Base-by-base conservation (phyloP, 2,888 invertebrate species). In the Lasius fuliginosus region DNA sequence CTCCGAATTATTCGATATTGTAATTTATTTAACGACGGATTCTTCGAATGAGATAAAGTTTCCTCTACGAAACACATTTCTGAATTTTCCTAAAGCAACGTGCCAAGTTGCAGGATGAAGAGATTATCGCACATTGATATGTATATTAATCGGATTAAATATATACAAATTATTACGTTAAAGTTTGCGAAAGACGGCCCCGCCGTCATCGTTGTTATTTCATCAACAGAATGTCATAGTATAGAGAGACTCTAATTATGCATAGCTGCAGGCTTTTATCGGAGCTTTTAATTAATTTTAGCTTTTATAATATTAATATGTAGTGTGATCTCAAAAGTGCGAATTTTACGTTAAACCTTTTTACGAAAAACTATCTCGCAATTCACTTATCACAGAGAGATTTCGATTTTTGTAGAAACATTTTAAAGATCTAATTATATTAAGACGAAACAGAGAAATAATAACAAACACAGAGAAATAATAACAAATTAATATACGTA, bases 251-350 rank as follows among this genome's bases (percentile, higher is more conserved):
- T 67, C 67, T 56, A 77, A 53, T 67, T 62, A 23, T 53, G 18
- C 49, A 2, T 36, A 23, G 65, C 0, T 27, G 27, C n/a, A 9
- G 9, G 42, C 56, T 58, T 68, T 68, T 42, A 56, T 42, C 30
- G 5, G 56, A 68, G 42, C 67, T 77, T 68, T 58, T 77, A 77
- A 77, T 77, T 77, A 77, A 68, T 77, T 68, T 68, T 40, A 77
- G 40, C 68, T 67, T 42, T 30, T 42, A 42, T 56, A 1, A 62
- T 18, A 58, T 58, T 30, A 62, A 62, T 30, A 62, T 46, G 9
- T 15, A 36, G n/a, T n/a, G 8, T 6, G n/a, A 67, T 56, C 9
- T 56, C 9, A 30, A 53, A 53, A 40, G 6, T 23, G n/a, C 18
- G 18, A 53, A 2, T 15, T 30, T n/a, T 9, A 33, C 23, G 30